These are phyloP conservation scores for Drosophila leonis DNA, from an alignment of 2,888 invertebrate genomes.

Conservation along the genomic window DNA sequence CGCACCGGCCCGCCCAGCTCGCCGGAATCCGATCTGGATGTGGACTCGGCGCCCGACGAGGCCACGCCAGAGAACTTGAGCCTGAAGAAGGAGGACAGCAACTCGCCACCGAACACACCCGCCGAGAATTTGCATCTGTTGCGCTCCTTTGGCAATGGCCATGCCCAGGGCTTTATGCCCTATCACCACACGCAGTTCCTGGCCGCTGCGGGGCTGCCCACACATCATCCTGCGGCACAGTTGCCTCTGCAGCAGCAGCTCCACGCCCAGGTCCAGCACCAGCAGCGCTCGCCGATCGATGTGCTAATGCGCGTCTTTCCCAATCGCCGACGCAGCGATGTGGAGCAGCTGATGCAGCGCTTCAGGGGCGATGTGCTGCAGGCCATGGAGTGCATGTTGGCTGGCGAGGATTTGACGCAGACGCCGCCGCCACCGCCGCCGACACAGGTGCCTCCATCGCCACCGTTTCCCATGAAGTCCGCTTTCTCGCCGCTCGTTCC, in stretches of 20 bases:
- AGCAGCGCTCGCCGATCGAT: slow-evolving; percentile 92
- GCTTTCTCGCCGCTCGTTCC: slow-evolving; percentile 92
- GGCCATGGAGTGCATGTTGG: slow-evolving; percentile 96
- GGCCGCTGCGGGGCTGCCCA: slow-evolving; percentile 78
- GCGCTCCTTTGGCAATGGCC: slow-evolving; percentile 82
- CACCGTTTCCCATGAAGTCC: slow-evolving; percentile 86
- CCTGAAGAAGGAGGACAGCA: slow-evolving; percentile 88
- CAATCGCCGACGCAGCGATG: slow-evolving; percentile 92
- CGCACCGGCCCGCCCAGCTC: slow-evolving; percentile 85
- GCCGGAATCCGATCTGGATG: slow-evolving; percentile 85
- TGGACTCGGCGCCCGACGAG: slow-evolving; percentile 86
- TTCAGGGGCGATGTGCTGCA: slow-evolving; percentile 96
- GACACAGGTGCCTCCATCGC: slow-evolving; percentile 81
- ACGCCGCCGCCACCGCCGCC: slow-evolving; percentile 85
- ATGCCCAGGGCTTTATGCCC: slow-evolving; percentile 86
- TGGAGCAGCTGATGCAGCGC: slow-evolving; percentile 93
- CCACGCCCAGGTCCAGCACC: slow-evolving; percentile 54
- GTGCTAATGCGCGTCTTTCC: slow-evolving; percentile 96
- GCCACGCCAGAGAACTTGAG: slow-evolving; percentile 93
- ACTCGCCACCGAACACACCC: slow-evolving; percentile 85
- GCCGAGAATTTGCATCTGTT: slow-evolving; percentile 83
- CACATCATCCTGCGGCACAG: slow-evolving; percentile 71
- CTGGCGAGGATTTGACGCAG: slow-evolving; percentile 86
- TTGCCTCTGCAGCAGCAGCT: slow-evolving; percentile 61
- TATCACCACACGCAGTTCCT: slow-evolving; percentile 85